A percentile compares a stretch with the other conserved stretches of the same genome.
Conservation (phyloP, 2,888 invertebrate species). For the Drosophila neutralis region DNA sequence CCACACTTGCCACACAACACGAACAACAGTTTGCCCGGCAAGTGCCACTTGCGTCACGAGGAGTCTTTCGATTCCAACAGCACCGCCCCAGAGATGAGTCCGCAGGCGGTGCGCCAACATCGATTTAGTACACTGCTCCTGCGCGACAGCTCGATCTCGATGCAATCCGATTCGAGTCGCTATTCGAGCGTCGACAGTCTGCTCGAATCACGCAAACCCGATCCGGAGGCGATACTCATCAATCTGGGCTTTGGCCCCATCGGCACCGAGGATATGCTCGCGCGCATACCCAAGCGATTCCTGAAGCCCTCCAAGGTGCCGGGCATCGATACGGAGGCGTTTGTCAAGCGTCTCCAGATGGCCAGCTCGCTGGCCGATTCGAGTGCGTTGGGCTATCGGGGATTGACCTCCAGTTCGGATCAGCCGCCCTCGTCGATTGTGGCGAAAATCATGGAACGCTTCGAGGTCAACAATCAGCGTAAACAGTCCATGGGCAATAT, state of each 20-base stretch:
- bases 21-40: constrained; percentile 13
- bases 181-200: constrained; percentile 93
- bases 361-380: constrained; percentile 90
- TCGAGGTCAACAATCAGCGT: constrained; percentile 86
- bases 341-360: constrained; percentile 90
- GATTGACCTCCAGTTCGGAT: constrained; percentile 91
- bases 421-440: constrained; percentile 92
- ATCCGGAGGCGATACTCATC: constrained; percentile 94
- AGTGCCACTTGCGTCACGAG: constrained; percentile 54
- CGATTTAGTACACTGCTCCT: constrained; percentile 73
- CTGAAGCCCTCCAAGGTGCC: constrained; percentile 91
- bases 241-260: constrained; percentile 92
- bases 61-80: constrained; percentile 65
- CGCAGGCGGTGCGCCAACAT: constrained; percentile 61
- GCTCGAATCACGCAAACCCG: constrained; percentile 92
- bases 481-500: constrained; percentile 84
- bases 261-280: constrained; percentile 88
- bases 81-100: constrained; percentile 72
- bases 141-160: constrained; percentile 83
- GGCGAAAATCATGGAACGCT: constrained; percentile 91
- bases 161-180: constrained; percentile 86
- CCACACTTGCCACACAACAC: constrained; percentile 32
- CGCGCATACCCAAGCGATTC: constrained; percentile 92
- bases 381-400: constrained; percentile 91
- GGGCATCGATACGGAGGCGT: constrained; percentile 91